phyloP scores from a whole-genome alignment of 2,888 invertebrate species.

The Auanema freiburgensis region DNA sequence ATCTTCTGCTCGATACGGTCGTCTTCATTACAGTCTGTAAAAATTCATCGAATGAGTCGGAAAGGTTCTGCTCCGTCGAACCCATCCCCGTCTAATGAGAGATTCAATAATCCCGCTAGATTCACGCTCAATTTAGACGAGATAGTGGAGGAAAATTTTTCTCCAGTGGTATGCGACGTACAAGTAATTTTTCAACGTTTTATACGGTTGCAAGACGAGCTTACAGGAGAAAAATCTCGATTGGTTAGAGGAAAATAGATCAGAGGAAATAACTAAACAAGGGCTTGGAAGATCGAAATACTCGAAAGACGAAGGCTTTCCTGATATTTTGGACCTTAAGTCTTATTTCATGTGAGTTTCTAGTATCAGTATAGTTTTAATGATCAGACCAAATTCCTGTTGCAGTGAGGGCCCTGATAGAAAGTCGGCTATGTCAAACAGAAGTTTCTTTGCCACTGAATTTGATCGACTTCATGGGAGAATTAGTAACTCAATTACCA shows the following conservation, averaged over 20 bases:
- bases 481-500: constrained; percentile 22
- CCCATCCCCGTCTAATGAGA: constrained; percentile 13
- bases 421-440: constrained; percentile 24
- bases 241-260: constrained; percentile 13
- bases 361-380: too few species aligned
- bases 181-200: background rate
- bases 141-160: constrained; percentile 19
- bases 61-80: background rate
- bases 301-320: constrained; percentile 56
- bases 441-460: constrained; percentile 55
- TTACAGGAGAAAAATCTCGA: constrained; percentile 29
- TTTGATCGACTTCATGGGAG: constrained; percentile 51
- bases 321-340: constrained; percentile 50
- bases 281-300: constrained; percentile 17
- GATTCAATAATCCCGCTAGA: constrained; percentile 18
- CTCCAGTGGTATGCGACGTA: constrained; percentile 3
- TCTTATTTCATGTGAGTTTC: constrained; percentile 28
- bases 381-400: too few species aligned
- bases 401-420: too few species aligned
- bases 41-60: constrained; percentile 1
- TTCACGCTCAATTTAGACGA: constrained; percentile 35
- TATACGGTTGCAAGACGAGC: background rate
- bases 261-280: constrained; percentile 8
- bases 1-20: background rate
- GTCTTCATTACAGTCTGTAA: background rate